Base-by-base conservation (phyloP, 2,888 invertebrate genomes). In the Tipula unca region DNA sequence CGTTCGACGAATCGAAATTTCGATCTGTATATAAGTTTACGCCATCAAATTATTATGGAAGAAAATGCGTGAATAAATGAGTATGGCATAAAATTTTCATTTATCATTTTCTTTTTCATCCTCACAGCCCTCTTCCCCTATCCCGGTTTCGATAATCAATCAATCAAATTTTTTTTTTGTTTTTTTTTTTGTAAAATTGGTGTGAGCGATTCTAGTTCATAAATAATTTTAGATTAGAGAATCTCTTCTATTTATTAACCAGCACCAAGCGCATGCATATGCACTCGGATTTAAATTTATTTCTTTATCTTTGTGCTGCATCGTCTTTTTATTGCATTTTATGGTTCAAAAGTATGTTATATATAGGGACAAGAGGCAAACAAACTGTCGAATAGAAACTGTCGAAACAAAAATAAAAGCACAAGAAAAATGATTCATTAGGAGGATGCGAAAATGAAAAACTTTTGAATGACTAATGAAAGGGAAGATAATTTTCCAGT, bases 381-480 rank as follows among this genome's bases (percentile, higher is more conserved):
- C 69, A 10, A 69, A 69, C 20, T 25, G 69, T 69, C 69, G 25
- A 69, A 69, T 10, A 25, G 13, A 69, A n/a, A 39, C 39, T 10
- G 35, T 4, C 3, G 4, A 17, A 54, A 54, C 4, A 17, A 17
- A 54, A n/a, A 13, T 25, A 20, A 69, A 69, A 25, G 69, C 25
- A 69, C 13, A 69, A 20, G 10, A 3, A 69, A 69, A 25, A 69
- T 69, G 69, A 48, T 69, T 69, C 69, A 69, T 25, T 25, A 69
- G 10, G 25, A 13, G 20, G 69, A 69, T 69, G 48, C n/a, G 17
- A 20, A 20, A 17, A 69, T 10, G 69, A 69, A 69, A 69, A 48
- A 48, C 48, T 48, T 69, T 69, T 25, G 69, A 69, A 69, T 69
- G 69, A 69, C 69, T 69, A 69, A 69, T 69, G 69, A 69, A 69